Conservation (phyloP, 1,140 invertebrate genomes). For the Brachionus koreanus region DNA sequence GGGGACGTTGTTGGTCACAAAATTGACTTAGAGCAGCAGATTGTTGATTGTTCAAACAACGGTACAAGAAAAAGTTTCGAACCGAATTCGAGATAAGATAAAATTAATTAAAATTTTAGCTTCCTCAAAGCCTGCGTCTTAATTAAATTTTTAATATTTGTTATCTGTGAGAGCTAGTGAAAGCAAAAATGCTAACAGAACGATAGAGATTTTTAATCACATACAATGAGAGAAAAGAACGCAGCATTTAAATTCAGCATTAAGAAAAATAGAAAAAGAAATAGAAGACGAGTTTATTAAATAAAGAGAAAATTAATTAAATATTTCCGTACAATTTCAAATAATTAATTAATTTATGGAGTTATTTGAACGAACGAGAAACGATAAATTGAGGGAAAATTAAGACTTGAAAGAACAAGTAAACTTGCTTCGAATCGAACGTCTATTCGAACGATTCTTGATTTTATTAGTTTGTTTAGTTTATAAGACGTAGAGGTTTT, state of each 20-base stretch:
- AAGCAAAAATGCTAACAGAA: slow-evolving; percentile 14
- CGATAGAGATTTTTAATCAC: not conserved
- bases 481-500: slow-evolving; percentile 34
- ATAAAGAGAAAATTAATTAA: slow-evolving; percentile 42
- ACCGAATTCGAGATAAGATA: slow-evolving; percentile 22
- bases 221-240: not conserved
- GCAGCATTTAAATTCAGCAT: slow-evolving; percentile 1
- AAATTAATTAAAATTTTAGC: slow-evolving; percentile 36
- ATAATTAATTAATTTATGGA: slow-evolving; percentile 27
- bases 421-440: slow-evolving; percentile 19
- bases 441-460: slow-evolving; percentile 22
- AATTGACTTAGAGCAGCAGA: not conserved
- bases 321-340: slow-evolving; percentile 41
- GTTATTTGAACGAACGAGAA: slow-evolving; percentile 19
- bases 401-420: slow-evolving; percentile 18
- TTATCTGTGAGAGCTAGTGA: slow-evolving; percentile 8
- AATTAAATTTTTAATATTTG: slow-evolving; percentile 43
- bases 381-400: not conserved
- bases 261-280: not conserved
- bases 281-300: slow-evolving; percentile 24
- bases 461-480: slow-evolving; percentile 42
- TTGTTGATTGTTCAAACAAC: not conserved
- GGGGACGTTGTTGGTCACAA: not conserved
- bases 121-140: slow-evolving; percentile 33
- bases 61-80: not conserved